Base-by-base conservation (phyloP, 2,888 invertebrate genomes). In the Callosobruchus maculatus region DNA sequence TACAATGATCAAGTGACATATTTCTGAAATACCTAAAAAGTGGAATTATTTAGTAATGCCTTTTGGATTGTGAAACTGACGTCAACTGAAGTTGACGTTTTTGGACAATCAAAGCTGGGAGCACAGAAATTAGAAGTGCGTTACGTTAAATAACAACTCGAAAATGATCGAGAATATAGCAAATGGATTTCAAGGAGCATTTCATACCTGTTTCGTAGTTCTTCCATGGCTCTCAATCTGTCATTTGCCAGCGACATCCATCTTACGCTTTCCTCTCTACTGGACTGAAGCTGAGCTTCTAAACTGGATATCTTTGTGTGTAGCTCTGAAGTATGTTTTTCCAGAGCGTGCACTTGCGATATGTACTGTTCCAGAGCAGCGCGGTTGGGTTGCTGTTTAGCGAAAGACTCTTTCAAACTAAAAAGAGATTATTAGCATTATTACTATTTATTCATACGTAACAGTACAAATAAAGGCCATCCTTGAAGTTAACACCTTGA, bases 171-270 rank as follows among this genome's bases (percentile, higher is more conserved):
- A n/a, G n/a, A n/a, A n/a, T n/a, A n/a, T 2, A 20, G n/a, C 2
- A 67, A 9, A 5, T 20, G 2, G 4, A 67, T 67, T 67, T 3
- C 9, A 67, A 21, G 9, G 4, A 67, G 67, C 21, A 20, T 9
- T 67, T n/a, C 9, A 67, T 81, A 86, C 86, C 84, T 83, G 75
- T 83, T 80, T 70, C 86, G 81, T 20, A 87, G 80, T 74, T 85
- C 82, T 82, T 93, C 93, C 88, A 93, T 91, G 83, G 92, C 91
- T 26, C 88, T 87, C 5, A 93, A 85, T 81, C 93, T 88, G 83
- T 93, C 92, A 73, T 90, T 88, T 4, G 93, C 93, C 78, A 93
- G 87, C 70, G 88, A 88, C 82, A 91, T 91, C 93, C 93, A 94
- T 67, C 93, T 88, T 73, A 89, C 88, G n/a, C 89, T 87, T 79